Evolutionary conservation across 2,888 invertebrate genomes (phyloP).

Genomic region (Ethmia dodecea): DNA sequence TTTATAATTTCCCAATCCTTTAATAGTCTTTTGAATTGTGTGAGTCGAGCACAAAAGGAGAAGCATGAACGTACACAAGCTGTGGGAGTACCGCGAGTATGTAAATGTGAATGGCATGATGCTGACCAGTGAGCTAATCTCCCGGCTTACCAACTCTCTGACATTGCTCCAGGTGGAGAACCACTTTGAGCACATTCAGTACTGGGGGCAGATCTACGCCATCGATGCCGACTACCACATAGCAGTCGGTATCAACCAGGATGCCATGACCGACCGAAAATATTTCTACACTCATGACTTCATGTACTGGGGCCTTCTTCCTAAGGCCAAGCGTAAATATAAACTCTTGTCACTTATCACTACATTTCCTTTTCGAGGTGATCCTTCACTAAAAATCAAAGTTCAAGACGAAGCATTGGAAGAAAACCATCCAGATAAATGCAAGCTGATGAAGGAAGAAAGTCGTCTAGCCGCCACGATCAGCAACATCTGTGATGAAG

Average conservation of each 20-base stretch:
- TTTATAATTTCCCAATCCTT: too few species aligned
- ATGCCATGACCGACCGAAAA: slow-evolving; percentile 83
- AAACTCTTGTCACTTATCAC: slow-evolving; percentile 58
- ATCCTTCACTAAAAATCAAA: slow-evolving; percentile 70
- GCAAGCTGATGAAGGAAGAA: slow-evolving; percentile 84
- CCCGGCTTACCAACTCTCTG: slow-evolving; percentile 86
- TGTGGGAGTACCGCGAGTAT: slow-evolving; percentile 66
- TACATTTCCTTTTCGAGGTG: slow-evolving; percentile 66
- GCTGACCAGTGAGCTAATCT: slow-evolving; percentile 84
- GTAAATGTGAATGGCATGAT: slow-evolving; percentile 80
- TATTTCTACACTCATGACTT: slow-evolving; percentile 88
- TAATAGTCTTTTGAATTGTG: too few species aligned
- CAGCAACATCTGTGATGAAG: slow-evolving; percentile 84
- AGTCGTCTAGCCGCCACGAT: slow-evolving; percentile 85
- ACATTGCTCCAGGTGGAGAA: slow-evolving; percentile 89
- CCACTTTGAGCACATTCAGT: slow-evolving; percentile 87
- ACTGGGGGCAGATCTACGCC: slow-evolving; percentile 92
- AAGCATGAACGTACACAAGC: slow-evolving; percentile 53
- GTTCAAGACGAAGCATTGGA: slow-evolving; percentile 65
- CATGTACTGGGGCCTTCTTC: slow-evolving; percentile 80
- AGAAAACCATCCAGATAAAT: slow-evolving; percentile 52
- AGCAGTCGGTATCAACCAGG: slow-evolving; percentile 87
- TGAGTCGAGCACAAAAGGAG: too few species aligned
- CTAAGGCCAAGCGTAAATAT: slow-evolving; percentile 63
- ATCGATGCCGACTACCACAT: slow-evolving; percentile 88